Percentiles rank a stretch among this genome's conserved stretches.
Evolutionary conservation across 1,140 invertebrate genomes (phyloP).

Genomic region (Drosophila quadrilineata): DNA sequence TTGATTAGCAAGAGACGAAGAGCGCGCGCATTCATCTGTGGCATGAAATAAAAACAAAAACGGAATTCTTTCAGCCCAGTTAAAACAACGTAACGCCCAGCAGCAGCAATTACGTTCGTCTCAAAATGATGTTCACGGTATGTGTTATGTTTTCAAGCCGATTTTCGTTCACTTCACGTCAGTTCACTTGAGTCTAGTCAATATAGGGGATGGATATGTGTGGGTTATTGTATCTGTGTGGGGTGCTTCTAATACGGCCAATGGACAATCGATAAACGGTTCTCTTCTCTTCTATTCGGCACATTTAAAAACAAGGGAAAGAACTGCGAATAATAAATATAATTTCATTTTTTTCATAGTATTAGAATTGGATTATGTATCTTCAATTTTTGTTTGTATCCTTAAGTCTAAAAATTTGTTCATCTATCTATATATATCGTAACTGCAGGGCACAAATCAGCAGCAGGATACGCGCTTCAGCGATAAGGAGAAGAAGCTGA

Average conservation of each 20-base stretch:
- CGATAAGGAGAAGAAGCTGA: conserved; percentile 99
- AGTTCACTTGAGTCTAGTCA: too few species aligned
- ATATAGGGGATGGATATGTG: too few species aligned
- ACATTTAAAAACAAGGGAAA: too few species aligned
- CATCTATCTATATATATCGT: too few species aligned
- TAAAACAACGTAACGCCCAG: conserved; percentile 40
- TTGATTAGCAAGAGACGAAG: conserved; percentile 31
- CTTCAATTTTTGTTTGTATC: too few species aligned
- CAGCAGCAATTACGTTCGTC: conserved; percentile 25
- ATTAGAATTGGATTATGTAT: too few species aligned
- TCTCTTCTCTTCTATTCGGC: too few species aligned
- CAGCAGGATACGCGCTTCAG: conserved; percentile 99
- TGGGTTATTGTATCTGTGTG: conserved; percentile 12
- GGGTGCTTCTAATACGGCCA: conserved; percentile 15
- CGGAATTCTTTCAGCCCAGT: conserved; percentile 31
- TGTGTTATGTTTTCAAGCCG: too few species aligned
- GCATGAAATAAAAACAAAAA: conserved; percentile 41
- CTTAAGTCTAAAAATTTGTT: too few species aligned
- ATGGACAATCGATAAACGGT: conserved; percentile 34
- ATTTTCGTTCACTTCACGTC: too few species aligned
- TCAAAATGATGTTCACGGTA: conserved; percentile 80
- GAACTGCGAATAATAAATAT: too few species aligned
- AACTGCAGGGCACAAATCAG: conserved; percentile 96
- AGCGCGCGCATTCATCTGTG: conserved; percentile 44
- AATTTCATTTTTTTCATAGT: too few species aligned